phyloP scores from a whole-genome alignment of 1,140 invertebrate genomes.

The Heterodera schachtii region DNA sequence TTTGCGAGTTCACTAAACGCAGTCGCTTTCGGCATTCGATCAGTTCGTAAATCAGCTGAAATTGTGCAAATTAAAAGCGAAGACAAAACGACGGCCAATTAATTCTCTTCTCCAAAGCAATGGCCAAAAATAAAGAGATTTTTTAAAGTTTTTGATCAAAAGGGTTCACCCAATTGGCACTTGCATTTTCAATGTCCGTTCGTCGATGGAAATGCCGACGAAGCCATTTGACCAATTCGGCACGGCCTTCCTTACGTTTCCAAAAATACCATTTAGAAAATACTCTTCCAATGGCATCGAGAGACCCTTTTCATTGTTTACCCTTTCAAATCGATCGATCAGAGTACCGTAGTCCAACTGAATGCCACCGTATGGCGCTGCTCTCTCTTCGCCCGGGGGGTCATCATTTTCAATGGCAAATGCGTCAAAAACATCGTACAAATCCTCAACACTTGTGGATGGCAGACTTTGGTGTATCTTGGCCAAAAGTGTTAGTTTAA shows the following conservation, averaged over 20 bases:
- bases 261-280: neutral
- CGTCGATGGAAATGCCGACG: constrained; percentile 26
- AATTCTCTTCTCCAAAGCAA: no score
- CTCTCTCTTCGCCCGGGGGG: neutral
- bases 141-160: no score
- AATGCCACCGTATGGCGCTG: neutral
- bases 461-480: constrained; percentile 39
- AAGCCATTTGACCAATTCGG: constrained; percentile 36
- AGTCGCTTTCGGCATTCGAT: constrained; percentile 32
- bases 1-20: constrained; percentile 34
- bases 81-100: no score
- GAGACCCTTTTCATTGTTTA: constrained; percentile 17
- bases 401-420: constrained; percentile 4
- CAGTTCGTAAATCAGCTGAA: constrained; percentile 40
- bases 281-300: no score
- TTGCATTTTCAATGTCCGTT: constrained; percentile 35
- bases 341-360: constrained; percentile 31
- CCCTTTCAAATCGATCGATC: constrained; percentile 32
- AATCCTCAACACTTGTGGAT: constrained; percentile 30
- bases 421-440: constrained; percentile 29
- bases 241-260: constrained; percentile 10
- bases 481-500: no score
- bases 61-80: neutral
- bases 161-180: no score
- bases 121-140: no score